These are phyloP conservation scores for Tetramorium bicarinatum DNA, from an alignment of 2,888 invertebrate genomes.

Conservation along the genomic window DNA sequence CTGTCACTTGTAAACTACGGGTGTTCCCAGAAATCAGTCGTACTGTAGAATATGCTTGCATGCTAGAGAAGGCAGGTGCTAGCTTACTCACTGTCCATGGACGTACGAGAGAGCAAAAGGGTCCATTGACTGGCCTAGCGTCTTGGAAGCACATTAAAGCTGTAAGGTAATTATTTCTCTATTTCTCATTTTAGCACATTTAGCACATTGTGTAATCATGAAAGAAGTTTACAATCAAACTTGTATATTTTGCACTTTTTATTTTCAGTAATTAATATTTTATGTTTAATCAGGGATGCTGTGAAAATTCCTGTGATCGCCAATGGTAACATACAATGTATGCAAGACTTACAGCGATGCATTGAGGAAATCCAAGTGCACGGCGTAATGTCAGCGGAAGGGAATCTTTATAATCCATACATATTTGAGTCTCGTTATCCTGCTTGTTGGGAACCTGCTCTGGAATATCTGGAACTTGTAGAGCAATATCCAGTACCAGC, in stretches of 20 bases:
- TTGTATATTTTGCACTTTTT: neutral
- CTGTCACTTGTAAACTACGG: slow-evolving; percentile 98
- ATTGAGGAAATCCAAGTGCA: slow-evolving; percentile 94
- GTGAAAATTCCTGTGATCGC: slow-evolving; percentile 98
- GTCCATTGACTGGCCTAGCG: slow-evolving; percentile 97
- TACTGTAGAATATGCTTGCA: slow-evolving; percentile 96
- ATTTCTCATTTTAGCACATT: neutral
- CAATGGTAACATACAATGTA: slow-evolving; percentile 98
- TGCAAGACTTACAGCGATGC: slow-evolving; percentile 95
- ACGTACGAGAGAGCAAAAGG: slow-evolving; percentile 97
- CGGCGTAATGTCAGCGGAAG: slow-evolving; percentile 97
- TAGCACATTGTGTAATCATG: neutral
- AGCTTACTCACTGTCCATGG: slow-evolving; percentile 98
- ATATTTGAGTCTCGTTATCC: slow-evolving; percentile 93
- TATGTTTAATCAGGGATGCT: slow-evolving; percentile 89
- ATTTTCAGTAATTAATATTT: neutral
- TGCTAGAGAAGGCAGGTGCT: slow-evolving; percentile 97
- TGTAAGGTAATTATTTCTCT: slow-evolving; percentile 89
- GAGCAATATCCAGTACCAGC: slow-evolving; percentile 94
- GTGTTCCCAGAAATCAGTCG: slow-evolving; percentile 94
- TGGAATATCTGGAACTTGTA: slow-evolving; percentile 95
- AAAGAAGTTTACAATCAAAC: neutral
- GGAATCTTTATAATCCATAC: slow-evolving; percentile 98
- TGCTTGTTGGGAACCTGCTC: slow-evolving; percentile 95
- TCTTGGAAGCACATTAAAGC: slow-evolving; percentile 97